A percentile compares a stretch with the other conserved stretches of the same genome.
phyloP scores from a whole-genome alignment of 1,140 invertebrate genomes.

The Augochlora pura region DNA sequence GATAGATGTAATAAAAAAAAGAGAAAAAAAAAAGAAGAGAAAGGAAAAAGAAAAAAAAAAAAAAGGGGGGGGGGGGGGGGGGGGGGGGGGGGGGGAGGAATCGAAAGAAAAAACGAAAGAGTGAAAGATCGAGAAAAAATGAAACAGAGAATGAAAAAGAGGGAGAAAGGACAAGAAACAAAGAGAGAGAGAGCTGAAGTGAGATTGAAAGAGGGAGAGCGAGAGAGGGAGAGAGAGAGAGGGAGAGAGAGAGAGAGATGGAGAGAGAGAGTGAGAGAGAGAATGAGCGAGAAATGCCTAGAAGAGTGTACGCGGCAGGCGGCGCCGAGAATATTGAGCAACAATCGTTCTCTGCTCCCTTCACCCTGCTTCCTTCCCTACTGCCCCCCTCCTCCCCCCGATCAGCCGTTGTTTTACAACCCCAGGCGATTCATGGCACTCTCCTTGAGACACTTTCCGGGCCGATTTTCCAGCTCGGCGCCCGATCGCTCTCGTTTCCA shows the following conservation, averaged over 20 bases:
- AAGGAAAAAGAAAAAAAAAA: no score
- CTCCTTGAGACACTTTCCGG: slow-evolving; percentile 61
- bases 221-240: no score
- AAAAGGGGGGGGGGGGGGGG: no score
- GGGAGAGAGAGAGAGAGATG: background rate
- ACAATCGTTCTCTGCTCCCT: slow-evolving; percentile 12
- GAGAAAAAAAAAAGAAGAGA: no score
- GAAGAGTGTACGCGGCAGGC: background rate
- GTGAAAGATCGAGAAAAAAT: no score
- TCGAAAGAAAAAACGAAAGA: no score
- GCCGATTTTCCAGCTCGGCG: slow-evolving; percentile 55
- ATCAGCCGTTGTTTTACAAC: slow-evolving; percentile 24
- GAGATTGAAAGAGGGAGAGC: no score
- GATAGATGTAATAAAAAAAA: no score
- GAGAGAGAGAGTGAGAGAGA: background rate
- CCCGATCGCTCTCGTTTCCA: slow-evolving; percentile 38
- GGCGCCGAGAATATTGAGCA: slow-evolving; percentile 50
- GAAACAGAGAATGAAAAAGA: no score
- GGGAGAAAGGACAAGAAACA: no score
- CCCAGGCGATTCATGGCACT: slow-evolving; percentile 35
- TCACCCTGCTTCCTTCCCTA: background rate
- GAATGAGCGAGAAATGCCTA: background rate
- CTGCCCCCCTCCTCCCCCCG: background rate
- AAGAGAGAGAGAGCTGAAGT: no score
- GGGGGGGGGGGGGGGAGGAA: no score